Evolutionary conservation across 2,888 invertebrate genomes (phyloP), one percentile per base, ranked within the genome.

Genomic region (Protophormia terraenovae): DNA sequence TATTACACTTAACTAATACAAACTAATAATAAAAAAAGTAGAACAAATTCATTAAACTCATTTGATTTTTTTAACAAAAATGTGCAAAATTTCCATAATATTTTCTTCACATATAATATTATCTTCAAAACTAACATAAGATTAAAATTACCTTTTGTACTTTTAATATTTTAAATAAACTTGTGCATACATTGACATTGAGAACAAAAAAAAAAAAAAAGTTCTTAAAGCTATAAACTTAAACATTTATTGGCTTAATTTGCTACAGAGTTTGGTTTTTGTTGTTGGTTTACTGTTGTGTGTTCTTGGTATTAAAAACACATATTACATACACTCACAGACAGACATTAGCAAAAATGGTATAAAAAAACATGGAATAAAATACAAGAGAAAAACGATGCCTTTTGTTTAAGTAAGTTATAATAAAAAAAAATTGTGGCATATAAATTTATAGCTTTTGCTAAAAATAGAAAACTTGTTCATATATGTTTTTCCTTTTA

Each of bases 391-490:
- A 19, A 22, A 50, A 22, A 41, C 12, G n/a, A n/a, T 45, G 50
- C 19, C 50, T 50, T 50, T 22, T 50, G 50, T 50, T 6, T 27
- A 53, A 27, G 53, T 27, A 53, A 50, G 38, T n/a, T 27, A 8
- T 38, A 38, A 60, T 27, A 78, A 38, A 45, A 47, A 24, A 71
- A 71, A 72, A 83, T 27, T 78, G 66, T 83, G 62, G 41, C 60
- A 76, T 73, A 78, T 38, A 73, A 83, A 78, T 73, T 83, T 78
- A 83, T 73, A 32, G 66, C 72, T 67, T 55, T 55, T 45, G 67
- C 80, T 83, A 80, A 86, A 86, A 86, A 83, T 86, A 83, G 86
- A 80, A 80, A 77, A 80, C 76, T 78, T 86, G 83, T 86, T 86
- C 83, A 77, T 55, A 32, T 66, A 55, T 27, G 14, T 53, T 14